phyloP scores from a whole-genome alignment of 2,888 invertebrate genomes.

The Lordiphosa fenestrarum region DNA sequence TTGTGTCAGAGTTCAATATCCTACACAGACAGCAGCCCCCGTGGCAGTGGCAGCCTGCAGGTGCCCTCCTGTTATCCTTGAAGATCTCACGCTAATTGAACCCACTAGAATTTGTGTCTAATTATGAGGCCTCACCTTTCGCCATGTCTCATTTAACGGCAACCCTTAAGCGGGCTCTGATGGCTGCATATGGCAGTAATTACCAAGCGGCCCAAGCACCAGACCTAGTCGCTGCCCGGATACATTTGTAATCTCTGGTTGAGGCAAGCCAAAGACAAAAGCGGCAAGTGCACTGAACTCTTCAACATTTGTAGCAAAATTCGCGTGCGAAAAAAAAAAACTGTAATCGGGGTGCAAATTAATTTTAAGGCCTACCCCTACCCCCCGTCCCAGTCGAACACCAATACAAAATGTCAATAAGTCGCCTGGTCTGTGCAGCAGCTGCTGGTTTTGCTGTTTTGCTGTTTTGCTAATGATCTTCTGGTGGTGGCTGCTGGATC shows the following conservation, averaged over 20 bases:
- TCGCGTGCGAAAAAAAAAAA: conserved; percentile 26
- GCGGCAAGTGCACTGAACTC: conserved; percentile 26
- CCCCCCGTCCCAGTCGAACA: conserved; percentile 14
- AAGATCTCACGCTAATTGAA: conserved; percentile 5
- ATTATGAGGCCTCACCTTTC: neutral
- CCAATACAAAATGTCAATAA: conserved; percentile 23
- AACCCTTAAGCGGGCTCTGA: conserved; percentile 4
- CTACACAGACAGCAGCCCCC: conserved; percentile 36
- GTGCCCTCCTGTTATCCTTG: too few relatives aligned
- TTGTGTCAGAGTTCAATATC: conserved; percentile 75
- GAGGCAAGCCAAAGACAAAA: conserved; percentile 8
- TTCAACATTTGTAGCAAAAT: conserved; percentile 39
- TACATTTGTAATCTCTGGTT: conserved; percentile 7
- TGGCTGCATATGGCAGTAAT: neutral
- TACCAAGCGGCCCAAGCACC: too few relatives aligned
- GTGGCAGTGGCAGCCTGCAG: too few relatives aligned
- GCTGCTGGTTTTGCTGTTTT: too few relatives aligned
- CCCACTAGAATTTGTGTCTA: neutral
- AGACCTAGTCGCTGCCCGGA: neutral
- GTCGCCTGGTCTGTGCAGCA: conserved; percentile 7
- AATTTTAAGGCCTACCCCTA: conserved; percentile 29
- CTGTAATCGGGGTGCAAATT: conserved; percentile 45
- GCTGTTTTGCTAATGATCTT: too few relatives aligned
- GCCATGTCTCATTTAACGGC: conserved; percentile 4
- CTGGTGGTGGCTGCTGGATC: too few relatives aligned